phyloP scores from a whole-genome alignment of 2,113 vertebrate species.

The Dipodomys ordii region DNA sequence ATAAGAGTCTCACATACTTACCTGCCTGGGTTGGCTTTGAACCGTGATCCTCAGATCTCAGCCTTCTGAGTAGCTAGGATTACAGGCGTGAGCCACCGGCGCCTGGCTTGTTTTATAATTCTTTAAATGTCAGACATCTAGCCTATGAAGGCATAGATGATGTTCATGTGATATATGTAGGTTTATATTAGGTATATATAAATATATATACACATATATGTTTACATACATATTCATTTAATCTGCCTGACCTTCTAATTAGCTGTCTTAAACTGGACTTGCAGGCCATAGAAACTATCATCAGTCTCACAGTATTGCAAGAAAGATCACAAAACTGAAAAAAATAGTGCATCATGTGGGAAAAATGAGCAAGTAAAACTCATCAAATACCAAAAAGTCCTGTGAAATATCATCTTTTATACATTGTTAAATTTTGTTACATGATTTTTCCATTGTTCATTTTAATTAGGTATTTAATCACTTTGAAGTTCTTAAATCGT shows the following conservation, averaged over 20 bases:
- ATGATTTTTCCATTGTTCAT: constrained; percentile 1
- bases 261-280: not conserved
- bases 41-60: too few relatives aligned
- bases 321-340: not conserved
- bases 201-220: not conserved
- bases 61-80: too few relatives aligned
- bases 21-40: too few relatives aligned
- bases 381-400: not conserved
- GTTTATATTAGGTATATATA: not conserved
- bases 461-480: constrained; percentile 46
- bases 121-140: not conserved
- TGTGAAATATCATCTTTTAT: not conserved
- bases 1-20: too few relatives aligned
- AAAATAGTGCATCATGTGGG: not conserved
- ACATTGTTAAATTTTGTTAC: not conserved
- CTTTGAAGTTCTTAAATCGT: constrained; percentile 50
- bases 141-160: not conserved
- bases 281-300: not conserved
- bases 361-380: constrained; percentile 23
- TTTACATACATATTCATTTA: not conserved
- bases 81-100: too few relatives aligned
- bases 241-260: not conserved
- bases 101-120: not conserved
- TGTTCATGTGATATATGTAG: not conserved
- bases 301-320: not conserved